Conservation (phyloP, 1,140 invertebrate species). For the Batillaria attramentaria region DNA sequence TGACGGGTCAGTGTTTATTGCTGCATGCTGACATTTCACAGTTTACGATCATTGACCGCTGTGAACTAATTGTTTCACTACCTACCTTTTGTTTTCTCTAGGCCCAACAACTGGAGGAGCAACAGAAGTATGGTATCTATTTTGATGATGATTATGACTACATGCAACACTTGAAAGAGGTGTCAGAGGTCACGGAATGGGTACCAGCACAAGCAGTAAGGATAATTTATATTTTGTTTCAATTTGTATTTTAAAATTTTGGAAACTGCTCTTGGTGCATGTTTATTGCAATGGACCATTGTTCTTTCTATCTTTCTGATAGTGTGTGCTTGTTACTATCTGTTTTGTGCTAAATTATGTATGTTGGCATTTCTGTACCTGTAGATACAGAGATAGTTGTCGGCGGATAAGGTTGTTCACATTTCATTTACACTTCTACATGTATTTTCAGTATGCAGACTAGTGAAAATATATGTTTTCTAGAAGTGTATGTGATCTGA, state of each 20-base stretch:
- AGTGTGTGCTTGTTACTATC: background rate
- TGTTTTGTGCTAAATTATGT: no score
- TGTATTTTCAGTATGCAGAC: no score
- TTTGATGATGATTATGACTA: slow-evolving; percentile 98
- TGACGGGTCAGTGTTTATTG: no score
- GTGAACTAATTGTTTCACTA: slow-evolving; percentile 4
- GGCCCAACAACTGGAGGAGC: slow-evolving; percentile 33
- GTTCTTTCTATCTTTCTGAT: background rate
- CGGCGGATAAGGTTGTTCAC: no score
- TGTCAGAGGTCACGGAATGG: slow-evolving; percentile 66
- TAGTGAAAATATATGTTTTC: no score
- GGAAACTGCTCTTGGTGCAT: background rate
- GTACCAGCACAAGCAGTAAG: slow-evolving; percentile 31
- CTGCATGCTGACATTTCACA: no score
- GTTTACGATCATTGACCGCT: no score
- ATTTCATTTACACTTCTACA: background rate
- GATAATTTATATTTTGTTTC: no score
- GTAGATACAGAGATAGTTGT: no score
- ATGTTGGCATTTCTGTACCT: no score
- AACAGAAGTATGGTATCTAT: slow-evolving; percentile 92
- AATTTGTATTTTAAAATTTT: background rate
- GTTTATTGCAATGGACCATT: background rate
- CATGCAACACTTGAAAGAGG: slow-evolving; percentile 89
- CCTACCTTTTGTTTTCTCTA: background rate
- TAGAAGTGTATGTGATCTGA: background rate